Evolutionary conservation across 2,113 vertebrate genomes (phyloP), one percentile per base, ranked within the genome.

Genomic region (Aplodontia rufa): DNA sequence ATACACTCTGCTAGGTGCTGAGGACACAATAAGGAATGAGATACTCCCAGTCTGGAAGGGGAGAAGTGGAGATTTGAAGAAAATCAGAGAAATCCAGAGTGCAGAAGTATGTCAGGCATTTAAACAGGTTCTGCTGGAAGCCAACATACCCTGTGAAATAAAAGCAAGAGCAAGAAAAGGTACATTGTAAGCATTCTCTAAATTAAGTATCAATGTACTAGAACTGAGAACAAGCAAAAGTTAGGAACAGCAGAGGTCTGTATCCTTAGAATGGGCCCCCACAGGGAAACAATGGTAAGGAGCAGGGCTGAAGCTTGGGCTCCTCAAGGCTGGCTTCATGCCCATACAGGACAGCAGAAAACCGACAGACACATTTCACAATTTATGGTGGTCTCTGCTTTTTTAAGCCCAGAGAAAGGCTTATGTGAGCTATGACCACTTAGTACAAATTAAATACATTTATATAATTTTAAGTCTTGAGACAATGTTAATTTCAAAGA

Each of bases 401-500:
- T 60, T 76, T 60, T 87, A 51, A 71, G 32, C 37, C 72, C 22
- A 16, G 13, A 35, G 6, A 95, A 93, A 90, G 45, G 78, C 37
- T 49, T 40, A 62, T 26, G 5, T 14, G 42, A 64, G 20, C 37
- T 82, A 69, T 12, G 26, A 37, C n/a, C 66, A 62, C 49, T 42
- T 68, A 32, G 60, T 4, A 74, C 47, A 85, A 94, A 60, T 58
- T 60, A 92, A 93, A 78, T 42, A 16, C 8, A 13, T n/a, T 60
- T 94, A 26, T 49, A 19, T 82, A 91, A 24, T 47, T 72, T 42
- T 51, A 79, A 35, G 35, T 93, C 82, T 93, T 75, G 53, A 17
- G 14, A 89, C 89, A 86, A 51, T 55, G 37, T 12, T 68, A 82
- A 74, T 66, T 91, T 86, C 76, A 95, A 96, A 24, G 68, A 80